These are phyloP conservation scores for Unio delphinus DNA, from an alignment of 2,888 invertebrate genomes.

Conservation along the genomic window DNA sequence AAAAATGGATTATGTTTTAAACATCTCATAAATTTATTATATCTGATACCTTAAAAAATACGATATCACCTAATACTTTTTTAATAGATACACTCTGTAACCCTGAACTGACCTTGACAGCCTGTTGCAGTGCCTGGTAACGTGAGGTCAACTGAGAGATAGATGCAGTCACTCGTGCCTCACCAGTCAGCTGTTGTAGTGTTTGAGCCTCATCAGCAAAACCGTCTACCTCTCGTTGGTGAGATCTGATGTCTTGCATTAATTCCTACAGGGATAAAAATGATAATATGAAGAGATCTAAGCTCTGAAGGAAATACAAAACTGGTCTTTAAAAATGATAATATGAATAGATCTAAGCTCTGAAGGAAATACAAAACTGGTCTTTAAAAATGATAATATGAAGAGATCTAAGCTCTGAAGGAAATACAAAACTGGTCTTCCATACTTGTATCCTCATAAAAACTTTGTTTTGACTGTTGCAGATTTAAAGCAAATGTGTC, in stretches of 20 bases:
- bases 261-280: conserved; percentile 46
- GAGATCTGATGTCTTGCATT: conserved; percentile 82
- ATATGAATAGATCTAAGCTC: no score
- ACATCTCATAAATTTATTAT: background rate
- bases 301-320: no score
- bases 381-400: no score
- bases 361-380: no score
- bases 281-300: no score
- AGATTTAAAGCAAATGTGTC: no score
- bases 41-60: background rate
- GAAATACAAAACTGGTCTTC: no score
- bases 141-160: conserved; percentile 91
- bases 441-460: no score
- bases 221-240: conserved; percentile 88
- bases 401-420: no score
- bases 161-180: conserved; percentile 87
- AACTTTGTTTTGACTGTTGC: no score
- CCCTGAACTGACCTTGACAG: conserved; percentile 57
- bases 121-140: conserved; percentile 65
- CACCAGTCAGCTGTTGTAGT: conserved; percentile 86
- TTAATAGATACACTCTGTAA: background rate
- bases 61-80: background rate
- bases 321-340: no score
- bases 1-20: no score
- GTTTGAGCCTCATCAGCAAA: conserved; percentile 92